Evolutionary conservation across 2,797 vertebrate species (phyloP).

Genomic region (Eremophila alpestris): DNA sequence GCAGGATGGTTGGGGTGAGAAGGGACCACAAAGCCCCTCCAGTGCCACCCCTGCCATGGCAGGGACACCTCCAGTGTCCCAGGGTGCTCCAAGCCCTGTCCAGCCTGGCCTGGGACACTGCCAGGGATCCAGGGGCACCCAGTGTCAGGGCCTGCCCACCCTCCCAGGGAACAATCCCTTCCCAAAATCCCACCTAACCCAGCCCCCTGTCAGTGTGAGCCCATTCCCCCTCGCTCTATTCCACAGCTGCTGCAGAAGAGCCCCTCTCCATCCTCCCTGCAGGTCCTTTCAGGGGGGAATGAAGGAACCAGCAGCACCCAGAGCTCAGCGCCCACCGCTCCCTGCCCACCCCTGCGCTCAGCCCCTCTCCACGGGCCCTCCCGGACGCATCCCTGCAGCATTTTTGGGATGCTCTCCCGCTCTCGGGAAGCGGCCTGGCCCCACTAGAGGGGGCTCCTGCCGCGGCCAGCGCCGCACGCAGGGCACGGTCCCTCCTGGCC

Average conservation of each 20-base stretch:
- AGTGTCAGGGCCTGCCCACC: neutral
- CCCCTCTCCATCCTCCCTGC: neutral
- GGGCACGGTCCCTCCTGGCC: neutral
- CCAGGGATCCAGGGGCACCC: neutral
- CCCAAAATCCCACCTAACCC: accelerated
- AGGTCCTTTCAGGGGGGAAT: neutral
- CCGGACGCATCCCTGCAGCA: neutral
- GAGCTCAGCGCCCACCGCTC: neutral
- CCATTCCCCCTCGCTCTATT: neutral
- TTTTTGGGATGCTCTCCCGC: neutral
- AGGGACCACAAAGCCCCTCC: neutral
- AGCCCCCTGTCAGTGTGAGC: neutral
- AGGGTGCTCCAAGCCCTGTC: accelerated
- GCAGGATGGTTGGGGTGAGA: neutral
- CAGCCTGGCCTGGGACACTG: accelerated
- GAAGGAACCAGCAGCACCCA: accelerated
- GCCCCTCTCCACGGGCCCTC: neutral
- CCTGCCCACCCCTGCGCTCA: neutral
- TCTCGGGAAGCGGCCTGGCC: neutral
- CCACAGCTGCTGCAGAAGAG: accelerated
- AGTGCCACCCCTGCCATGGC: neutral
- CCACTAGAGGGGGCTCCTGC: constrained; percentile 6
- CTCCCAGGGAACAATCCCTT: accelerated
- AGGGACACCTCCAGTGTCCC: neutral
- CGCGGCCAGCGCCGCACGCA: neutral